phyloP scores from a whole-genome alignment of 2,113 vertebrate genomes.

The Nipponia nippon region DNA sequence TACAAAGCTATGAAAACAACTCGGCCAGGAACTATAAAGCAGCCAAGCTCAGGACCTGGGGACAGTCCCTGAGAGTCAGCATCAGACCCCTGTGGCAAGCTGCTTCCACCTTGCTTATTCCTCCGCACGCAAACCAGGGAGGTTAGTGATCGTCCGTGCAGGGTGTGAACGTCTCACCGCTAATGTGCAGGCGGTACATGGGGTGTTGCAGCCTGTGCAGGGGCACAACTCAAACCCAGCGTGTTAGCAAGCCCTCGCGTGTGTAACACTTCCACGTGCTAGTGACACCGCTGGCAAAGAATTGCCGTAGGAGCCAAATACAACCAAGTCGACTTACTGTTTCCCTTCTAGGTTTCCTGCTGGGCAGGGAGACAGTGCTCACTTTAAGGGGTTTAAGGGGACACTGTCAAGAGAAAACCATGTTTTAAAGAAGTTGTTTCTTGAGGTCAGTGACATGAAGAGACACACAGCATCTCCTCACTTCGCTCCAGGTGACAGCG shows the following conservation, averaged over 20 bases:
- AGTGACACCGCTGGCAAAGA: background rate
- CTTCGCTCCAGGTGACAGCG: background rate
- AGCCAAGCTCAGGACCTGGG: background rate
- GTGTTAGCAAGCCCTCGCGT: background rate
- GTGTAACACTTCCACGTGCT: background rate
- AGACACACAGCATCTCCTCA: background rate
- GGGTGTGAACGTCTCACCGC: background rate
- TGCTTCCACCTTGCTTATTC: background rate
- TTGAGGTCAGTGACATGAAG: background rate
- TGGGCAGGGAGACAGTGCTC: conserved; percentile 73
- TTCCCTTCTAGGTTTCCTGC: conserved; percentile 75
- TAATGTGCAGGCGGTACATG: fast-evolving
- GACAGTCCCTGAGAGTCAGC: background rate
- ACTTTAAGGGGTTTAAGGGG: conserved; percentile 73
- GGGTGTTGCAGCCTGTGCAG: background rate
- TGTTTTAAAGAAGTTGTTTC: conserved; percentile 45
- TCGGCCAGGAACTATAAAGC: background rate
- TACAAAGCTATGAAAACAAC: background rate
- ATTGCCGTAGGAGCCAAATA: background rate
- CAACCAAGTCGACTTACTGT: conserved; percentile 71
- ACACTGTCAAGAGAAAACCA: conserved; percentile 75
- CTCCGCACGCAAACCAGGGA: background rate
- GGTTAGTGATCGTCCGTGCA: background rate
- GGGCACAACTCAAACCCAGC: background rate
- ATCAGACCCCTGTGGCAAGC: background rate